Percentiles rank a stretch among this genome's conserved stretches.
Conservation (phyloP, 2,797 vertebrate genomes). For the Hypotaenidia okinawae region DNA sequence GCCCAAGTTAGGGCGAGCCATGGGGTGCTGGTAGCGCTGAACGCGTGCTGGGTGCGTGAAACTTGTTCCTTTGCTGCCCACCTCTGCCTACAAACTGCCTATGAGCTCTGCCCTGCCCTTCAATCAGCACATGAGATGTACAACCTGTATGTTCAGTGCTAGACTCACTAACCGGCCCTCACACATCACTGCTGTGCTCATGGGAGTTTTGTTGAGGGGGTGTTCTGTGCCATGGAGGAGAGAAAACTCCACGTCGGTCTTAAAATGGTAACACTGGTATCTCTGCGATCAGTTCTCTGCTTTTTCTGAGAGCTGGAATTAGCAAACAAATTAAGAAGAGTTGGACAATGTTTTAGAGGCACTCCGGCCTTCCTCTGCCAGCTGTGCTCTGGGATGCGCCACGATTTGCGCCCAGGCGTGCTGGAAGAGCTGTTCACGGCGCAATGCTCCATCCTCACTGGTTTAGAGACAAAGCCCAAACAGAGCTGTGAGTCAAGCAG, state of each 20-base stretch:
- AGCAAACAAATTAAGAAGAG: not conserved
- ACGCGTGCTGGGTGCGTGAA: not conserved
- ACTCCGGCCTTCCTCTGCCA: not conserved
- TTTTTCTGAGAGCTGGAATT: not conserved
- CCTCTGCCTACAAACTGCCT: not conserved
- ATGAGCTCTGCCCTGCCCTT: not conserved
- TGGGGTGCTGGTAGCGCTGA: not conserved
- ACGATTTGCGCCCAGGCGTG: not conserved
- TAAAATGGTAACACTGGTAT: not conserved
- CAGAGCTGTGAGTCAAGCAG: constrained; percentile 46
- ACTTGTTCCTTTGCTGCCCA: not conserved
- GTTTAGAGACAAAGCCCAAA: not conserved
- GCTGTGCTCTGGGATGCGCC: not conserved
- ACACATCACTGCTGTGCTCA: not conserved
- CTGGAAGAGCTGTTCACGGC: not conserved
- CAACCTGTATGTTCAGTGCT: not conserved
- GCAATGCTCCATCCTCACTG: not conserved
- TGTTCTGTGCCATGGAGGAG: not conserved
- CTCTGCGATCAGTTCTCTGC: not conserved
- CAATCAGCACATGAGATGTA: not conserved
- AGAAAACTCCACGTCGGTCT: not conserved
- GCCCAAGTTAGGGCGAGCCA: not conserved
- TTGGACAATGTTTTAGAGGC: not conserved
- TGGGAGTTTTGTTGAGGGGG: not conserved
- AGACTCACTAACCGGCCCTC: not conserved